Evolutionary conservation across 2,113 vertebrate species (phyloP).

Genomic region (Pangasianodon gigas): DNA sequence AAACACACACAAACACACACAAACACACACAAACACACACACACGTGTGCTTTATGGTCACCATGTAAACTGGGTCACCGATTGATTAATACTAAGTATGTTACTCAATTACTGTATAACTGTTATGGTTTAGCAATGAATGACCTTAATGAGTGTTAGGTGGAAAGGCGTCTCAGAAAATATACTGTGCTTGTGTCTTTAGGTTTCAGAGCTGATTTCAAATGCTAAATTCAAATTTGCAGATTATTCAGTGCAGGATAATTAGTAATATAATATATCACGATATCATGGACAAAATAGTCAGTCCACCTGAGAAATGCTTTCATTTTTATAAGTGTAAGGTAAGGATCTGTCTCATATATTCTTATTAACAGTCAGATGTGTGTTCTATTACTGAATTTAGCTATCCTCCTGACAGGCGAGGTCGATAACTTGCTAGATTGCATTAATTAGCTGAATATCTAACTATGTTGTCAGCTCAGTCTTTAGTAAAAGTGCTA

Average conservation of each 20-base stretch:
- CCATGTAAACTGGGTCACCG: not conserved
- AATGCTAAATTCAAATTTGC: not conserved
- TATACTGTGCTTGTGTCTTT: not conserved
- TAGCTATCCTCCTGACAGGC: not conserved
- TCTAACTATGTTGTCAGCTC: not conserved
- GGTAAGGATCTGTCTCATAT: not conserved
- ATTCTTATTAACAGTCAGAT: not conserved
- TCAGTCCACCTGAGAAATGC: not conserved
- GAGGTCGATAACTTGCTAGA: not conserved
- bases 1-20: not conserved
- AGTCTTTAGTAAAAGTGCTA: not conserved
- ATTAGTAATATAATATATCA: not conserved
- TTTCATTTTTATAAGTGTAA: not conserved
- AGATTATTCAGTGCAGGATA: not conserved
- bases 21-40: not conserved
- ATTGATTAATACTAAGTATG: not conserved
- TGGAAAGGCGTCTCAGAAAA: not conserved
- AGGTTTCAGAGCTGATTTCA: not conserved
- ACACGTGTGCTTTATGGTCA: no score
- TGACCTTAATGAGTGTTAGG: not conserved
- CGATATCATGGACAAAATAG: not conserved
- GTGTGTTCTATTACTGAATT: not conserved
- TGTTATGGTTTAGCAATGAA: not conserved
- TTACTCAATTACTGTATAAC: not conserved
- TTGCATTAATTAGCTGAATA: not conserved